Conservation (phyloP, 2,888 invertebrate genomes). For the Oscheius myriophilus region DNA sequence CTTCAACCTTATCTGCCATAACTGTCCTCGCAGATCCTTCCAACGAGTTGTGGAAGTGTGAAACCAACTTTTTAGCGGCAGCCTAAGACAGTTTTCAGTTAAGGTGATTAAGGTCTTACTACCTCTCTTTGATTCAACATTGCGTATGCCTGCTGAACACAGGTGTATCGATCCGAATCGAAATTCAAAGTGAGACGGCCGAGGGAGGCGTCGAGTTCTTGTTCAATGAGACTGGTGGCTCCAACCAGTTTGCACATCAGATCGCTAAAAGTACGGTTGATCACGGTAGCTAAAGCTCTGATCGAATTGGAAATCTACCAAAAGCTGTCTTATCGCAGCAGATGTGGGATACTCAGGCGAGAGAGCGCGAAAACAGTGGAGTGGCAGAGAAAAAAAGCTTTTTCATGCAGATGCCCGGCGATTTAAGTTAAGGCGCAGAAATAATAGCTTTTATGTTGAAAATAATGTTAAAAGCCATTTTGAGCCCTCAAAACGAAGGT, state of each 20-base stretch:
- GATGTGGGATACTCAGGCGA: no score
- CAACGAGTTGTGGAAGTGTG: constrained; percentile 41
- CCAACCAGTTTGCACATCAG: constrained; percentile 42
- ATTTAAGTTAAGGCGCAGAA: no score
- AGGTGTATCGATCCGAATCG: constrained; percentile 82
- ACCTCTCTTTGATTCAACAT: constrained; percentile 85
- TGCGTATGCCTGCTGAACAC: constrained; percentile 86
- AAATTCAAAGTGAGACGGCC: constrained; percentile 74
- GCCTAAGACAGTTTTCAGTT: constrained; percentile 16
- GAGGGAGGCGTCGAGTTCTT: constrained; percentile 51
- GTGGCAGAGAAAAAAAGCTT: no score
- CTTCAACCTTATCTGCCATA: constrained; percentile 44
- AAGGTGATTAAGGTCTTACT: not conserved
- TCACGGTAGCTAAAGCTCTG: no score
- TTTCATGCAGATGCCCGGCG: no score
- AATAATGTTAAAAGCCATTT: no score
- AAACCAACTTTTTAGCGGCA: constrained; percentile 40
- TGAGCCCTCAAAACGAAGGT: not conserved
- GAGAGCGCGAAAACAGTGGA: no score
- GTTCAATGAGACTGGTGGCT: constrained; percentile 43
- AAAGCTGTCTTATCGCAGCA: no score
- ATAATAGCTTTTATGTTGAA: no score
- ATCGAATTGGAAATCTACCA: no score
- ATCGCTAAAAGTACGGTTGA: constrained; percentile 40
- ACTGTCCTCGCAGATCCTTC: constrained; percentile 42